A percentile compares a stretch with the other conserved stretches of the same genome.
Evolutionary conservation across 2,888 invertebrate species (phyloP).

Genomic region (Cephus rjabovi): DNA sequence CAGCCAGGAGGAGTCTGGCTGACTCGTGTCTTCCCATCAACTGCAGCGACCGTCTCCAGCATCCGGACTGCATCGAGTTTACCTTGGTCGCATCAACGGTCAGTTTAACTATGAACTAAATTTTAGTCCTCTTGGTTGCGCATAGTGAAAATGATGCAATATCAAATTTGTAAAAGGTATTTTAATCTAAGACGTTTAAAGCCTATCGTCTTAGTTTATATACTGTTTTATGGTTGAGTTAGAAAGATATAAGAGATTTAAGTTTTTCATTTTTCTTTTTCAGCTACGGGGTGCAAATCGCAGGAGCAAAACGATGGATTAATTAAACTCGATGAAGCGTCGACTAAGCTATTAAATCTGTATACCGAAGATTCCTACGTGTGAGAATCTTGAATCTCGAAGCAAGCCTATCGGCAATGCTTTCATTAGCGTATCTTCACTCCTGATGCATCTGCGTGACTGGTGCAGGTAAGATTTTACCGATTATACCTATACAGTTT

Average conservation of each 20-base stretch:
- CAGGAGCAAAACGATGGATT: conserved; percentile 60
- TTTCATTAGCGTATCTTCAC: conserved; percentile 62
- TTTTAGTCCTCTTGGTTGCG: background rate
- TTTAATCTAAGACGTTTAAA: background rate
- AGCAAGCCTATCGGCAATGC: conserved; percentile 54
- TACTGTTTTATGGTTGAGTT: background rate
- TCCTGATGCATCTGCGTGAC: conserved; percentile 54
- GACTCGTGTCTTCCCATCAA: conserved; percentile 30
- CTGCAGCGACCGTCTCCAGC: conserved; percentile 16
- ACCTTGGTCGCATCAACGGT: conserved; percentile 46
- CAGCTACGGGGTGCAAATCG: background rate
- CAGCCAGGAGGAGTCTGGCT: conserved; percentile 50
- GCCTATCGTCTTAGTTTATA: background rate
- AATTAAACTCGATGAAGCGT: conserved; percentile 50
- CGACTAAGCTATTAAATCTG: conserved; percentile 15
- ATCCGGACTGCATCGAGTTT: conserved; percentile 37
- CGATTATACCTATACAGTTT: conserved; percentile 13
- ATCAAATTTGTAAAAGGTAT: background rate
- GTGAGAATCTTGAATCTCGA: conserved; percentile 54
- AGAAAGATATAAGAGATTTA: background rate
- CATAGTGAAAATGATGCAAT: background rate
- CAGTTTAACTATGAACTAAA: conserved; percentile 22
- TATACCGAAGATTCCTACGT: conserved; percentile 26
- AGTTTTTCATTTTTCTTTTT: background rate
- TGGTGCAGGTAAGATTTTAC: conserved; percentile 47